A percentile compares a stretch with the other conserved stretches of the same genome.
These are phyloP conservation scores for Protonemura montana DNA, from an alignment of 2,888 invertebrate species.

Conservation along the genomic window DNA sequence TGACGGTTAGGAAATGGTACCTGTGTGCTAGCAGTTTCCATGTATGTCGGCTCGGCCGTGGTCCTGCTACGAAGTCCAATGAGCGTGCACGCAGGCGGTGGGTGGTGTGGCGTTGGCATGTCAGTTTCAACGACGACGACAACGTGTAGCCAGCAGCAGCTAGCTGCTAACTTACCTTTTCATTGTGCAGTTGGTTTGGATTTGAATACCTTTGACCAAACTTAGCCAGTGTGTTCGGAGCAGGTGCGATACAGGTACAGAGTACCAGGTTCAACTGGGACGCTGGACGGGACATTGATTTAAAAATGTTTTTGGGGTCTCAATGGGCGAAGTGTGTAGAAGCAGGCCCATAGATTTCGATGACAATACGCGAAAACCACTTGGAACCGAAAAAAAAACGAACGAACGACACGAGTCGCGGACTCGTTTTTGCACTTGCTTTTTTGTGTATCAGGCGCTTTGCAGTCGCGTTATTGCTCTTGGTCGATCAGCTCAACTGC, in stretches of 20 bases:
- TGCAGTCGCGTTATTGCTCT: not conserved
- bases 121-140: not conserved
- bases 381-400: not conserved
- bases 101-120: not conserved
- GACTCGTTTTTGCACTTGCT: not conserved
- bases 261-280: not conserved
- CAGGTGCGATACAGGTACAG: not conserved
- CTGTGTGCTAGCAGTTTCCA: too few species aligned
- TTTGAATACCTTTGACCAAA: conserved; percentile 27
- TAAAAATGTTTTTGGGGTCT: not conserved
- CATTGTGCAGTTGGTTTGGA: conserved; percentile 23
- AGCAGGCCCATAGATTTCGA: not conserved
- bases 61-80: too few species aligned
- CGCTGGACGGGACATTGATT: not conserved
- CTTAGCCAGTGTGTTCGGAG: not conserved
- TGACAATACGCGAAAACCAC: not conserved
- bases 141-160: not conserved
- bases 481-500: not conserved
- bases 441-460: too few species aligned
- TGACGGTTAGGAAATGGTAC: too few species aligned
- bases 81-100: not conserved
- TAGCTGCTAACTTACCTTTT: not conserved
- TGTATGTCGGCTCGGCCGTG: too few species aligned
- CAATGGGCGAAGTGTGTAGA: too few species aligned
- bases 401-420: not conserved